A percentile compares a stretch with the other conserved stretches of the same genome.
phyloP scores from a whole-genome alignment of 2,113 vertebrate species.

The Dunckerocampus dactyliophorus region DNA sequence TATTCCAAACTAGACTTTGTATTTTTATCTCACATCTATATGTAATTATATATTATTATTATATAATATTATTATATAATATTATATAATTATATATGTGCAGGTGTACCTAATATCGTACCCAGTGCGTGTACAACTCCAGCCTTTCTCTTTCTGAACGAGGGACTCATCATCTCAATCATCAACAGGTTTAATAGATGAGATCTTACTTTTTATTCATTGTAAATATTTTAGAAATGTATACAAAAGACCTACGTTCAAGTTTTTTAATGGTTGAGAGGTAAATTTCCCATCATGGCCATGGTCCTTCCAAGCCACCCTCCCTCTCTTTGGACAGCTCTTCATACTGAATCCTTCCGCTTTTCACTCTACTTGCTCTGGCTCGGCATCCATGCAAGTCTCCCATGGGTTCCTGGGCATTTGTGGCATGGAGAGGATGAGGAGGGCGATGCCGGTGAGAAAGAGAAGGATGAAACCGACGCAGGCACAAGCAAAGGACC shows the following conservation, averaged over 20 bases:
- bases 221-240: not conserved
- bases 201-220: not conserved
- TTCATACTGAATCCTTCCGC: conserved; percentile 15
- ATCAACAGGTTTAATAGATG: not conserved
- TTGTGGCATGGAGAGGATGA: conserved; percentile 89
- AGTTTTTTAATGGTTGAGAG: conserved; percentile 13
- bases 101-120: not conserved
- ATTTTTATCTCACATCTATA: too few relatives aligned
- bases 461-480: conserved; percentile 85
- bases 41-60: too few relatives aligned
- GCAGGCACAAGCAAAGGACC: conserved; percentile 92
- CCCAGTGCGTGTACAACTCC: not conserved
- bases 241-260: conserved; percentile 13
- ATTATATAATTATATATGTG: not conserved
- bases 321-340: not conserved
- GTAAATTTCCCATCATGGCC: conserved; percentile 9
- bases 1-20: too few relatives aligned
- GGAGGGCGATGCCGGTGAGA: conserved; percentile 80
- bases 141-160: not conserved
- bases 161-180: not conserved
- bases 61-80: not conserved
- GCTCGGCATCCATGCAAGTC: conserved; percentile 94
- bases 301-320: conserved; percentile 7
- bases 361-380: conserved; percentile 72
- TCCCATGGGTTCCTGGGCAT: conserved; percentile 98